These are phyloP conservation scores for Tachycineta bicolor DNA, from an alignment of 2,113 vertebrate genomes.

Conservation along the genomic window DNA sequence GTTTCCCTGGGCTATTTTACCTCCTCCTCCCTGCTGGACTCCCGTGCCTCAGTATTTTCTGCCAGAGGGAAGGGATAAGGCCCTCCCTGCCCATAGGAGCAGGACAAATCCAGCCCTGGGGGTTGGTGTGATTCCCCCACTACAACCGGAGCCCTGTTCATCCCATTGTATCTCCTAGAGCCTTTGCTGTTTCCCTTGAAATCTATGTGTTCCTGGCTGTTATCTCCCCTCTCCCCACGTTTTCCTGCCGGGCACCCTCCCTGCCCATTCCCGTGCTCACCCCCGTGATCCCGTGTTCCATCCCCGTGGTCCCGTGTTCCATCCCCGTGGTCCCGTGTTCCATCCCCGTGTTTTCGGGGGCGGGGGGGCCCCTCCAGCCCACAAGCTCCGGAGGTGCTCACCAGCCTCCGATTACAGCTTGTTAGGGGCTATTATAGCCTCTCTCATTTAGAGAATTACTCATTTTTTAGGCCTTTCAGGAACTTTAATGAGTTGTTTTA, in stretches of 20 bases:
- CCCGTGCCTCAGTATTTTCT: background rate
- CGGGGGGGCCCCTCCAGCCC: background rate
- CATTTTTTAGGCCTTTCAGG: constrained; percentile 65
- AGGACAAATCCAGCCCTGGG: background rate
- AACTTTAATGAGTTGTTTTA: constrained; percentile 65
- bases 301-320: no score
- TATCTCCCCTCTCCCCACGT: background rate
- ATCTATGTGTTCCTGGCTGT: constrained; percentile 22
- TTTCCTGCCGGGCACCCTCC: background rate
- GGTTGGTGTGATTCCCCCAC: rapidly evolving
- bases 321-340: background rate
- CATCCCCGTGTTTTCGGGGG: background rate
- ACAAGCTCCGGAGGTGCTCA: background rate
- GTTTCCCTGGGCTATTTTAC: background rate
- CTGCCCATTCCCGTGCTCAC: rapidly evolving
- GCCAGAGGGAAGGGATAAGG: background rate
- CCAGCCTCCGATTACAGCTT: constrained; percentile 55
- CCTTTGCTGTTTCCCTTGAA: constrained; percentile 49
- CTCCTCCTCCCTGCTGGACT: background rate
- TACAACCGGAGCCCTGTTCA: background rate
- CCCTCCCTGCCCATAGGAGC: background rate
- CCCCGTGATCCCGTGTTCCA: background rate
- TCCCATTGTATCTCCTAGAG: constrained; percentile 16
- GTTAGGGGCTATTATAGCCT: constrained; percentile 52
- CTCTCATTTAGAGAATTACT: constrained; percentile 62